Evolutionary conservation across 2,113 vertebrate species (phyloP), one percentile per base, ranked within the genome.

Genomic region (Hystrix brachyura): DNA sequence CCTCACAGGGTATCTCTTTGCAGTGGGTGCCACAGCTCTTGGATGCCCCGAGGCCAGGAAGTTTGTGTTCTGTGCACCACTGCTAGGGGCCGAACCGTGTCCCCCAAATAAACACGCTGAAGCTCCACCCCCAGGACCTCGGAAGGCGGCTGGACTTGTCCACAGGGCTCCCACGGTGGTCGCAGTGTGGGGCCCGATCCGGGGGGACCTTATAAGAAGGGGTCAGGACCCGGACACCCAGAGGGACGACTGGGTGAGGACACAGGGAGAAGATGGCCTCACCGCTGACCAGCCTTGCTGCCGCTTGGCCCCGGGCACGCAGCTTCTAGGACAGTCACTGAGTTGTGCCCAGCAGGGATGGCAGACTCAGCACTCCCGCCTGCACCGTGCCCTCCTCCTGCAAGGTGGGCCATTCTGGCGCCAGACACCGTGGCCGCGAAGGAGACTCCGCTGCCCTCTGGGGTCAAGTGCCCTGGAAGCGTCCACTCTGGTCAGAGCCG

Each of bases 391-490:
- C 29, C 60, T 25, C 1, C 11, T 13, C 27, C 7, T 32, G 25
- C 3, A 5, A 34, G 48, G 12, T 27, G 27, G 25, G 7, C 5
- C 0, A 23, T 7, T 25, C 19, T n/a, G 1, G 3, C 1, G 15
- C 3, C 13, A 19, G n/a, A n/a, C 46, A 27, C 2, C 3, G 25
- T 0, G 18, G 48, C 21, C 1, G 17, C 2, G 2, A 9, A 53
- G 74, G 51, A 32, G 34, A 48, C 4, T 29, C 34, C 10, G 7
- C 43, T 4, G 29, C 71, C 38, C 71, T 51, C 23, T 38, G 69
- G 79, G 60, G 32, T 59, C 7, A 7, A 14, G 25, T 29, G 69
- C 0, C 5, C 18, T 18, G 55, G 59, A 7, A 59, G n/a, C 34
- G 1, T 32, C 9, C 4, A 5, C 7, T 27, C 34, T 23, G 27